A percentile compares a stretch with the other conserved stretches of the same genome.
Evolutionary conservation across 1,140 invertebrate genomes (phyloP).

Genomic region (Paramacrobiotus metropolitanus): DNA sequence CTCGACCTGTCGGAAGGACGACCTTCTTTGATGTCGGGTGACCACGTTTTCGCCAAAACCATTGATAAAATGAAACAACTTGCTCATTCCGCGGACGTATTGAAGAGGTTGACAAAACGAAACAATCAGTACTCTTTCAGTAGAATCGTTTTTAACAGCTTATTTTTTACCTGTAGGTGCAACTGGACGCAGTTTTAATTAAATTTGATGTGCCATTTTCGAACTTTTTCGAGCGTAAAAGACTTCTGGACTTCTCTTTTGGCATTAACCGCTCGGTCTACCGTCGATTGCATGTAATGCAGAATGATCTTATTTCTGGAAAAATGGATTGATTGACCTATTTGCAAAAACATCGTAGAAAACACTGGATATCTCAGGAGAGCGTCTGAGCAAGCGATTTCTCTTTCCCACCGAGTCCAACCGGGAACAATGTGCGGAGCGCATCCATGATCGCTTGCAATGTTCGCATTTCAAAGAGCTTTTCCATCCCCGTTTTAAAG

Average conservation of each 20-base stretch:
- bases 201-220: background rate
- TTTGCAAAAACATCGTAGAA: background rate
- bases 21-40: background rate
- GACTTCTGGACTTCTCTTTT: background rate
- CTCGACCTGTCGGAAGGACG: background rate
- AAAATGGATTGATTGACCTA: background rate
- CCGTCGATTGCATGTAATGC: background rate
- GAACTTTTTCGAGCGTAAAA: background rate
- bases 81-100: background rate
- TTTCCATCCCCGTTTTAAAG: background rate
- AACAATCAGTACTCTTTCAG: too few species aligned
- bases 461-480: background rate
- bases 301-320: background rate
- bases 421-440: background rate
- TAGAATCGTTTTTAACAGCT: too few species aligned
- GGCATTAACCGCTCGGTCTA: background rate
- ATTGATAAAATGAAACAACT: background rate
- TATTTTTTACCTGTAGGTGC: background rate
- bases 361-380: background rate
- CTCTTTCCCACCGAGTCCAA: background rate
- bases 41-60: background rate
- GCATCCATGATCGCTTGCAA: background rate
- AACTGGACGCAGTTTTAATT: background rate
- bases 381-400: background rate
- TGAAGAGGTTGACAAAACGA: background rate